A percentile compares a stretch with the other conserved stretches of the same genome.
phyloP scores from a whole-genome alignment of 2,113 vertebrate species.

The Daboia siamensis region DNA sequence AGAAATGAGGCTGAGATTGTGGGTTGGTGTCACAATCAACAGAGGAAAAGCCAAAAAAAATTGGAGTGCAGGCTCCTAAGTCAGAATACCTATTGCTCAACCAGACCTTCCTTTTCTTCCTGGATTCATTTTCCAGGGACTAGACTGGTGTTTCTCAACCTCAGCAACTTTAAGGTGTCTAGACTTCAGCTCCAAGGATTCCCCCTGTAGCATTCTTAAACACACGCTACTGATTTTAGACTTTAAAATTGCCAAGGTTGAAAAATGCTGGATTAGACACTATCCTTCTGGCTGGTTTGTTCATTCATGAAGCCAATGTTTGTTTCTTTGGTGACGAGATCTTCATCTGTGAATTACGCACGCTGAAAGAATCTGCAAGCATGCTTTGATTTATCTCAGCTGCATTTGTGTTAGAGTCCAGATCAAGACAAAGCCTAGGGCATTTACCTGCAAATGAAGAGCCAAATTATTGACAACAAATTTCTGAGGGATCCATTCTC shows the following conservation, averaged over 20 bases:
- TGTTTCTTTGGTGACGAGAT: background rate
- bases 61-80: background rate
- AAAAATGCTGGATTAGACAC: background rate
- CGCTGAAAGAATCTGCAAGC: background rate
- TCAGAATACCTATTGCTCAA: background rate
- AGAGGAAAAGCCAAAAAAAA: background rate
- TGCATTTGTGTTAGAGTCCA: background rate
- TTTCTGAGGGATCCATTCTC: background rate
- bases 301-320: background rate
- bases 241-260: background rate
- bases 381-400: background rate
- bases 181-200: background rate
- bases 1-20: background rate
- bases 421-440: background rate
- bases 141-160: background rate
- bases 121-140: background rate
- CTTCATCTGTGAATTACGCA: background rate
- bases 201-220: background rate
- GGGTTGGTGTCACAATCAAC: background rate
- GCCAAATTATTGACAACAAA: background rate
- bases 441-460: background rate
- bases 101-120: background rate
- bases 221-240: background rate
- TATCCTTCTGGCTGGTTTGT: background rate
- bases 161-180: background rate